phyloP scores from a whole-genome alignment of 2,888 invertebrate genomes.

The Mythimna pallens region DNA sequence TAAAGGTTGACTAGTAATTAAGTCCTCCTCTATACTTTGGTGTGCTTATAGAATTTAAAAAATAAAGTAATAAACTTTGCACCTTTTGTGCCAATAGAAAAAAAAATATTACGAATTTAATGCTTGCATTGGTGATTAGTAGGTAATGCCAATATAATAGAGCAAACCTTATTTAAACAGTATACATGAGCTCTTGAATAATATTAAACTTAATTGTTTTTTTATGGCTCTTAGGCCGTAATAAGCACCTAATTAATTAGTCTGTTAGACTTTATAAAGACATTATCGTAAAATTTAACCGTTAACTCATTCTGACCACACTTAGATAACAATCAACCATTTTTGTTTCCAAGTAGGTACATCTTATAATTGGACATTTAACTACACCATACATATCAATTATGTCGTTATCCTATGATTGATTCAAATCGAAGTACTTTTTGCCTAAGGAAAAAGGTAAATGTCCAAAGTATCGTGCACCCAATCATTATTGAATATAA shows the following conservation, averaged over 20 bases:
- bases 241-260: conserved; percentile 6
- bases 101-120: too few relatives aligned
- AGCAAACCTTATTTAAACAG: neutral
- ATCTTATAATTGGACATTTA: conserved; percentile 7
- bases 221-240: conserved; percentile 6
- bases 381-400: conserved; percentile 27
- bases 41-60: too few relatives aligned
- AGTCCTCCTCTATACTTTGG: too few relatives aligned
- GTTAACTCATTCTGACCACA: neutral
- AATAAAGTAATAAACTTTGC: too few relatives aligned
- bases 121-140: too few relatives aligned
- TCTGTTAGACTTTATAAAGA: conserved; percentile 17
- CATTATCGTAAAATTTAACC: conserved; percentile 10
- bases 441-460: conserved; percentile 39
- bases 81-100: too few relatives aligned
- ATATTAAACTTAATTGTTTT: conserved; percentile 14
- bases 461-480: conserved; percentile 28
- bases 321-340: neutral
- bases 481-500: conserved; percentile 49
- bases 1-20: too few relatives aligned
- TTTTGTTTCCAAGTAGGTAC: neutral
- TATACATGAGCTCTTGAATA: neutral
- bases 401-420: conserved; percentile 29
- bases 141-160: too few relatives aligned
- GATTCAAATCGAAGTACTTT: conserved; percentile 10